Percentiles rank a stretch among this genome's conserved stretches.
Evolutionary conservation across 2,888 invertebrate species (phyloP).

Genomic region (Catocala sponsa): DNA sequence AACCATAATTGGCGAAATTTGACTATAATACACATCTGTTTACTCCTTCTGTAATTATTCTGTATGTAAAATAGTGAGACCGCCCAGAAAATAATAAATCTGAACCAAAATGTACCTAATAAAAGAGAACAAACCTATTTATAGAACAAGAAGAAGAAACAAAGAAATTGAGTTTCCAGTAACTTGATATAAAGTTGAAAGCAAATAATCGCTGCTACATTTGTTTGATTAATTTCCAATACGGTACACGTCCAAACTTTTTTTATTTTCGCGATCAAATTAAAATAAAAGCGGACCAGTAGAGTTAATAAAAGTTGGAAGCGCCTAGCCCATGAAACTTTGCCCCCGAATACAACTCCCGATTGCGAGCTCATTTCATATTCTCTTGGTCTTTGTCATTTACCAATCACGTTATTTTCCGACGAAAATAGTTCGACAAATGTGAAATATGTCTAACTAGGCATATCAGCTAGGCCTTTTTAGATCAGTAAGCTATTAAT

Average conservation of each 20-base stretch:
- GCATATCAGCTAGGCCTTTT: too few species aligned
- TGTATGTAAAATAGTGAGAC: too few species aligned
- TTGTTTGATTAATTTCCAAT: conserved; percentile 21
- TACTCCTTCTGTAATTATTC: too few species aligned
- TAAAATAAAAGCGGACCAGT: conserved; percentile 43
- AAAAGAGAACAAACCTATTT: too few species aligned
- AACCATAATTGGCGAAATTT: too few species aligned
- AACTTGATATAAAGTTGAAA: background rate
- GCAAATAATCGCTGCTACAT: conserved; percentile 4
- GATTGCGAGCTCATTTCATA: conserved; percentile 60
- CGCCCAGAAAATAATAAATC: too few species aligned
- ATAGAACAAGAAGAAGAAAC: background rate
- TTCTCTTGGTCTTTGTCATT: conserved; percentile 56
- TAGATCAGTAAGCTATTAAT: too few species aligned
- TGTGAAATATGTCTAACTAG: background rate
- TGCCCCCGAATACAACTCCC: conserved; percentile 45
- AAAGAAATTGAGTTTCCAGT: background rate
- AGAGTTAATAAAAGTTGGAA: conserved; percentile 48
- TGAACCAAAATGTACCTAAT: too few species aligned
- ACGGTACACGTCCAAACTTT: conserved; percentile 21
- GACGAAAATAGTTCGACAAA: conserved; percentile 11
- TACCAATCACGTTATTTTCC: conserved; percentile 32
- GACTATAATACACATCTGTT: too few species aligned
- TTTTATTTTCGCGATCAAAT: conserved; percentile 26
- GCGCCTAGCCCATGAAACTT: conserved; percentile 47